Evolutionary conservation across 2,113 vertebrate species (phyloP).

Genomic region (Pithys albifrons): DNA sequence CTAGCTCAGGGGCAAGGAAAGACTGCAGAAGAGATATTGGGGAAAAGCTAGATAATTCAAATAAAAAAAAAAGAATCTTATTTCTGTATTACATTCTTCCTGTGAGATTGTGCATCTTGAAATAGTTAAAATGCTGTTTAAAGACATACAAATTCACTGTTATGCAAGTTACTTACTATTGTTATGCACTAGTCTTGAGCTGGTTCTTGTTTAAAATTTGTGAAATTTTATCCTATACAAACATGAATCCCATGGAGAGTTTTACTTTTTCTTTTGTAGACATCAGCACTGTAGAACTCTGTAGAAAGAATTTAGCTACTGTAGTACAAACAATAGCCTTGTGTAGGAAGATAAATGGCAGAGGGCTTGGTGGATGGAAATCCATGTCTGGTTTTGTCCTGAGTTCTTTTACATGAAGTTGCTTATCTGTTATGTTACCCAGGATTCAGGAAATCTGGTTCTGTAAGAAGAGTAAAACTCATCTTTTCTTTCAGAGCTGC

Average conservation of each 20-base stretch:
- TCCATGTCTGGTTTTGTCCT: not conserved
- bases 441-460: not conserved
- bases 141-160: not conserved
- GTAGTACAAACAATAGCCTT: not conserved
- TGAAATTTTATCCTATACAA: not conserved
- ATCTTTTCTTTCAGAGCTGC: not conserved
- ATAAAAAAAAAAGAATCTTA: fast-evolving
- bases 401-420: not conserved
- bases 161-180: not conserved
- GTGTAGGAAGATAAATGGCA: not conserved
- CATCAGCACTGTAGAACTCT: not conserved
- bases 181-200: not conserved
- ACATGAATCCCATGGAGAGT: not conserved
- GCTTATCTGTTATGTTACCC: not conserved
- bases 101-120: not conserved
- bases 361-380: not conserved
- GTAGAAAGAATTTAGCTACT: not conserved
- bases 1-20: not conserved
- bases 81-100: not conserved
- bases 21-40: not conserved
- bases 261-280: not conserved
- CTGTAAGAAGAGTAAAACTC: not conserved
- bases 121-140: not conserved
- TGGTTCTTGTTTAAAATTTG: not conserved
- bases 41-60: not conserved